Percentiles rank a stretch among this genome's conserved stretches.
Conservation (phyloP, 2,888 invertebrate species). For the Alitta virens region DNA sequence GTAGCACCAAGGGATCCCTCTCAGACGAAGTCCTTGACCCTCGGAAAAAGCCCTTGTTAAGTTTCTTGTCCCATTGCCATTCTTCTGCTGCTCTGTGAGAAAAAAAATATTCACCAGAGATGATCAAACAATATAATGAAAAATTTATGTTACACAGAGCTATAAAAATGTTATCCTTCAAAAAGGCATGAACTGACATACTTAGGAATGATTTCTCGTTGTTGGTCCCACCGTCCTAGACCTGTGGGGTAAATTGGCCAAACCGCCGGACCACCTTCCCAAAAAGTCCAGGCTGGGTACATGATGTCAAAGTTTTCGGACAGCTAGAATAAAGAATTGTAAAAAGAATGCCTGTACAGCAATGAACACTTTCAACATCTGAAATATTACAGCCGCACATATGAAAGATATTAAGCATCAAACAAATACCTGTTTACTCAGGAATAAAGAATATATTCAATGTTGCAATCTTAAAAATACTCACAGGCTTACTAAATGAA, state of each 20-base stretch:
- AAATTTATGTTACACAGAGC: too few relatives aligned
- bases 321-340: too few relatives aligned
- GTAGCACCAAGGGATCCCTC: conserved; percentile 79
- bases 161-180: too few relatives aligned
- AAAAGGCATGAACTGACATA: conserved; percentile 24
- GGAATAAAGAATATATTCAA: too few relatives aligned
- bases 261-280: conserved; percentile 97
- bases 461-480: too few relatives aligned
- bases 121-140: too few relatives aligned
- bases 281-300: conserved; percentile 94
- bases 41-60: conserved; percentile 72
- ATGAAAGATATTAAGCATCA: too few relatives aligned
- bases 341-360: too few relatives aligned
- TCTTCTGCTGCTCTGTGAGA: conserved; percentile 62
- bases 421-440: too few relatives aligned
- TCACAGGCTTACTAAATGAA: conserved; percentile 85
- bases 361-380: too few relatives aligned
- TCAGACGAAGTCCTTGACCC: conserved; percentile 92
- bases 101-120: neutral
- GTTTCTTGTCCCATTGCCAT: conserved; percentile 77
- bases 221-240: conserved; percentile 88
- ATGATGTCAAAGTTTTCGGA: conserved; percentile 81
- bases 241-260: conserved; percentile 84
- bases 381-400: too few relatives aligned
- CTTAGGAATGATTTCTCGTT: conserved; percentile 70